These are phyloP conservation scores for Grammomys dolichurus DNA, from an alignment of 2,113 vertebrate species.

Conservation along the genomic window DNA sequence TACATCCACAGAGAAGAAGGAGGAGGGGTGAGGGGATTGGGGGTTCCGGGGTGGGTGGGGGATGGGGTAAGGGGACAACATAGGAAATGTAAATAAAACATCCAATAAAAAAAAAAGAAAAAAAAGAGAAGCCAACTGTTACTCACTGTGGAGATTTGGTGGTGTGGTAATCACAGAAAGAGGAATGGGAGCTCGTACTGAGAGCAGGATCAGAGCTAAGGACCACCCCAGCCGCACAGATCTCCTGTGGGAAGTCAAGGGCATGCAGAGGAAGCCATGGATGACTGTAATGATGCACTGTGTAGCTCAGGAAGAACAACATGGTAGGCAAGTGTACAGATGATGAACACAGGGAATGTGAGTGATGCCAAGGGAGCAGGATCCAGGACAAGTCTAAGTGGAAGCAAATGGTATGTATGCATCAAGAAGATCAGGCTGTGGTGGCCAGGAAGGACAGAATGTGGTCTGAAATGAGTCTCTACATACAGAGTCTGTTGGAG, in stretches of 20 bases:
- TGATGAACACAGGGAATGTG: neutral
- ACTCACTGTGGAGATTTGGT: neutral
- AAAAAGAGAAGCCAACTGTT: neutral
- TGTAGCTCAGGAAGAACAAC: neutral
- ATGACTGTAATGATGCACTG: rapidly evolving
- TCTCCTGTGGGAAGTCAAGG: neutral
- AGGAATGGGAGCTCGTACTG: neutral
- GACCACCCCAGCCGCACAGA: neutral
- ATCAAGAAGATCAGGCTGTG: neutral
- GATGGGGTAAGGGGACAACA: no score
- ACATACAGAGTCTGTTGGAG: neutral
- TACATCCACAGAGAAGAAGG: no score
- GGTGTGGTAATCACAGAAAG: neutral
- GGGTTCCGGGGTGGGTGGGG: no score
- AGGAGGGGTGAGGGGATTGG: no score
- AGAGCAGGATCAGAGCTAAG: neutral
- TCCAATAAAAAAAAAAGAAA: no score
- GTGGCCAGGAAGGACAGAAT: neutral
- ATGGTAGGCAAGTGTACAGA: neutral
- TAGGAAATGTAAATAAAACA: no score
- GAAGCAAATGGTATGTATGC: neutral
- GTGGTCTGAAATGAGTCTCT: neutral
- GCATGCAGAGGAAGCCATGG: neutral
- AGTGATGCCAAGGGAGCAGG: neutral
- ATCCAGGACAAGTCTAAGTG: neutral